Conservation (phyloP, 2,888 invertebrate genomes). For the Cephalotes varians region DNA sequence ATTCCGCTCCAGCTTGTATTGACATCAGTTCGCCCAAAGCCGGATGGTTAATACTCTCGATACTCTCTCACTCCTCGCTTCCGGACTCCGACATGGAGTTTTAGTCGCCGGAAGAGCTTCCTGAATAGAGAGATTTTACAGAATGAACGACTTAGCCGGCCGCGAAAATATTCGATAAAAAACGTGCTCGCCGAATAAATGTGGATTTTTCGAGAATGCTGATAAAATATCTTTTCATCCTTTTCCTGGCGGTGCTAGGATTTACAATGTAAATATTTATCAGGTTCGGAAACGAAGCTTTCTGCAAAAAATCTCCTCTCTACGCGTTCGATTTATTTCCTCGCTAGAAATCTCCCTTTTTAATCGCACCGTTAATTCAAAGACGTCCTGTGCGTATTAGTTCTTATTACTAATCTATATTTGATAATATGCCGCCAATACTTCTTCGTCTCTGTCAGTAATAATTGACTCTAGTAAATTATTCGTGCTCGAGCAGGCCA, state of each 20-base stretch:
- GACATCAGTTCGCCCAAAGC: conserved; percentile 64
- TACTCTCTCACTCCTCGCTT: conserved; percentile 51
- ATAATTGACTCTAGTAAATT: conserved; percentile 27
- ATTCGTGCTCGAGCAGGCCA: background rate
- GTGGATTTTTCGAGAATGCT: conserved; percentile 1
- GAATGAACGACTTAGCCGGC: conserved; percentile 49
- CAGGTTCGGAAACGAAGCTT: background rate
- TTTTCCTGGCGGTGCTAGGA: background rate
- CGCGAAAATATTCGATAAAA: conserved; percentile 51
- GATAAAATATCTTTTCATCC: conserved; percentile 22
- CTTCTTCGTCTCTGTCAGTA: background rate
- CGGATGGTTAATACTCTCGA: conserved; percentile 68
- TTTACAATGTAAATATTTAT: conserved; percentile 27
- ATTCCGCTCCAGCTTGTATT: conserved; percentile 63
- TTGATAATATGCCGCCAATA: background rate
- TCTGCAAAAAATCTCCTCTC: background rate
- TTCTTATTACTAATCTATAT: background rate
- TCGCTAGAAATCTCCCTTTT: background rate
- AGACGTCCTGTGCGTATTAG: background rate
- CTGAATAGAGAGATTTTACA: conserved; percentile 53
- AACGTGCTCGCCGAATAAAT: conserved; percentile 29
- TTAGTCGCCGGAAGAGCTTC: conserved; percentile 24
- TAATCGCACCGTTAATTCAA: background rate
- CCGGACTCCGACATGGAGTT: conserved; percentile 31
- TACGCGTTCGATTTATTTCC: background rate